Base-by-base conservation (phyloP, 2,888 invertebrate species). In the Halocaridina rubra region DNA sequence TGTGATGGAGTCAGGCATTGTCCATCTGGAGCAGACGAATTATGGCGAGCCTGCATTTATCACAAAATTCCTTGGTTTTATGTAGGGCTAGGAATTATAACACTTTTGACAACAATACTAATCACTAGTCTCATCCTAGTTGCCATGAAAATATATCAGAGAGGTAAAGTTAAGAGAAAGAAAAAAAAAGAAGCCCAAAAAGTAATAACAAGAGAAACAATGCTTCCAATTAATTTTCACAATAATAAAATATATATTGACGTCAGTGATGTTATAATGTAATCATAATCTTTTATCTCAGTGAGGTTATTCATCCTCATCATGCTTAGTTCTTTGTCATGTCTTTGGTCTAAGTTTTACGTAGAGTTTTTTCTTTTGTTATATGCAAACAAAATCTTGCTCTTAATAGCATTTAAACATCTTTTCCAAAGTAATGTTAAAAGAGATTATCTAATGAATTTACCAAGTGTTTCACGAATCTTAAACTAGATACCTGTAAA, bases 1-100 rank as follows among this genome's bases (percentile, higher is more conserved):
- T 96, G 96, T 90, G 96, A 96, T 90, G 95, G 95, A 0, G 93
- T 94, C 61, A 92, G 93, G 1, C 95, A 96, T 90, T 96, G 96
- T 90, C 96, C 95, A 16, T 95, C 95, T 3, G 95, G 96, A 1
- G 95, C 93, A 91, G 96, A 96, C 90, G 95, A 96, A 46, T 69
- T 67, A n/a, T 46, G 80, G 13, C 27, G 53, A 32, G 64, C 81
- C 7, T 87, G 87, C 69, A 67, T 84, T 61, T 78, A 85, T 27
- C 46, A 64, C 59, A 78, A 77, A 7, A 30, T 87, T 32, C 85
- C 84, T 7, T 87, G 87, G 87, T 74, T 87, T 16, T 84, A 87
- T 32, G 53, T 84, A 13, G 57, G 71, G 13, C 67, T 87, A 39
- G 75, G 80, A 16, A 72, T 67, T 5, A 80, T 81, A 3, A 74